Percentiles rank a stretch among this genome's conserved stretches.
These are phyloP conservation scores for Philotrypesis tridentata DNA, from an alignment of 1,140 invertebrate species.

Conservation along the genomic window DNA sequence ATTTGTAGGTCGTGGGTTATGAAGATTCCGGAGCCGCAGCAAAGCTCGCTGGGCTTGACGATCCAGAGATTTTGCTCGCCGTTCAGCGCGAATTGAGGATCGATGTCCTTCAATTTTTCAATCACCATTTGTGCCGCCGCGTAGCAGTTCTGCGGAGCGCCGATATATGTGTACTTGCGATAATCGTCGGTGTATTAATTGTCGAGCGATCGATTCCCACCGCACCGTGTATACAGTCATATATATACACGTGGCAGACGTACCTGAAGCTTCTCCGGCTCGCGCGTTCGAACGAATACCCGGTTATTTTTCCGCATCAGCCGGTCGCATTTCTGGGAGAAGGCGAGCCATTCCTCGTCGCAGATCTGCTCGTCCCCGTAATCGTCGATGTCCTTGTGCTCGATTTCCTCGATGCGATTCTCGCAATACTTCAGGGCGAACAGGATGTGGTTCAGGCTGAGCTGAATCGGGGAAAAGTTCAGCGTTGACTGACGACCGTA, in stretches of 20 bases:
- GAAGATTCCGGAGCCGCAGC: slow-evolving; percentile 89
- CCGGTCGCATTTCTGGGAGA: slow-evolving; percentile 74
- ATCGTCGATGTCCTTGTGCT: slow-evolving; percentile 76
- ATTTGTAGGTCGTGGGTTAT: slow-evolving; percentile 78
- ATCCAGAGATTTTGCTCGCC: slow-evolving; percentile 93
- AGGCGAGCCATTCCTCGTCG: slow-evolving; percentile 81
- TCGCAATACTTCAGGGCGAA: slow-evolving; percentile 75
- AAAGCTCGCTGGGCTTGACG: slow-evolving; percentile 90
- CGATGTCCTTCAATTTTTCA: slow-evolving; percentile 76
- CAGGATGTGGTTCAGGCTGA: slow-evolving; percentile 68
- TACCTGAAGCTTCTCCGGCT: slow-evolving; percentile 48
- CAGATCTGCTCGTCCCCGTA: background rate
- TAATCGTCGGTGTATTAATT: background rate
- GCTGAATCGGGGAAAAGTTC: no score
- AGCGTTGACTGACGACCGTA: no score
- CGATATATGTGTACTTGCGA: no score
- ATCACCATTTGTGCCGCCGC: slow-evolving; percentile 68
- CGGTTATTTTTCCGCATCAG: slow-evolving; percentile 55
- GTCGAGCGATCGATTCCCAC: background rate
- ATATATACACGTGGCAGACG: no score
- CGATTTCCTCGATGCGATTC: slow-evolving; percentile 71
- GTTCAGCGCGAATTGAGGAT: slow-evolving; percentile 82
- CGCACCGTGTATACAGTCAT: background rate
- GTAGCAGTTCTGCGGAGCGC: slow-evolving; percentile 47
- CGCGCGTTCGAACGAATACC: slow-evolving; percentile 49